Evolutionary conservation across 92 coral and sea anemone genomes (phyloP), one percentile per base, ranked within the genome.

Genomic region (Porites evermanni): DNA sequence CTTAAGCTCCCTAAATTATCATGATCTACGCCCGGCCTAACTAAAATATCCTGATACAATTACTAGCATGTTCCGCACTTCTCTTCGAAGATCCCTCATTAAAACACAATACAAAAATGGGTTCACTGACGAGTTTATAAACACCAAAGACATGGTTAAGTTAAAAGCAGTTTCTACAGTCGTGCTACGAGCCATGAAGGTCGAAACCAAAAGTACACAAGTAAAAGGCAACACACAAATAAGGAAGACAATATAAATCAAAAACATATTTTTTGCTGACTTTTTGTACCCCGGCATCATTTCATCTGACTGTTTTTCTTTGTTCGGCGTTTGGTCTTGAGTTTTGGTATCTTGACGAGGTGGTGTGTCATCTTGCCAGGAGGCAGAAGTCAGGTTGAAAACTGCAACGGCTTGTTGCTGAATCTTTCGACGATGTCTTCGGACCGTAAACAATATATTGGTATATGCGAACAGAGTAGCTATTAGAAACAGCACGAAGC

Each of bases 71-170:
- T 78, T 26, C 69, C 24, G 19, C 9, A 78, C 82, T 63, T 53
- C 82, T 60, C 47, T 14, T 23, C 82, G 53, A 19, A 78, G 53
- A 53, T 29, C 47, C 50, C 21, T 63, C 72, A 78, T 61, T 32
- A 38, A 56, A 14, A 18, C 20, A 8, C 82, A 78, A 63, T n/a
- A 60, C 17, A 78, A 53, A 61, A 78, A 61, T 0, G 82, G 82
- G 14, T 78, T 78, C 7, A 78, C 1, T 29, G 82, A n/a, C 12
- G 82, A 78, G 82, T 78, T 78, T 44, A 61, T 78, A 19, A 79
- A 79, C 59, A 79, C 74, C 58, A 79, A 38, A 3, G 73, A 2
- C 74, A 79, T 64, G 1, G 84, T 61, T 12, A 79, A 79, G 67
- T 79, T 79, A 5, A 79, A 56, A 50, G 69, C 50, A 6, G 51